phyloP scores from a whole-genome alignment of 2,797 vertebrate species.

The Acestrorhynchus altus region DNA sequence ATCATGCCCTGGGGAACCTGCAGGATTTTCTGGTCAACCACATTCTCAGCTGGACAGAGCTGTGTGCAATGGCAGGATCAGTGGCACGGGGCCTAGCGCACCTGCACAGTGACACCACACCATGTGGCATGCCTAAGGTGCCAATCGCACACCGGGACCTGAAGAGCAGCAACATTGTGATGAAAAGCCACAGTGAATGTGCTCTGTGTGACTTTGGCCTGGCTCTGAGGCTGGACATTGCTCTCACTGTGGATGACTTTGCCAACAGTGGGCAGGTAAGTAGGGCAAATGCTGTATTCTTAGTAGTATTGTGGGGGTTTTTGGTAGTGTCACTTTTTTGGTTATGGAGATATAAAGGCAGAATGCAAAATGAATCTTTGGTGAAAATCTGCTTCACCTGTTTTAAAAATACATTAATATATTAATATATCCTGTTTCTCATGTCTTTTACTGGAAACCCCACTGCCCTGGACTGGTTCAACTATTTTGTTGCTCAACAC shows the following conservation, averaged over 20 bases:
- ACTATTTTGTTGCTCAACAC: background rate
- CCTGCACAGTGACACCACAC: slow-evolving; percentile 85
- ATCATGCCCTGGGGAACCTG: slow-evolving; percentile 85
- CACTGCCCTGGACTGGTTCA: background rate
- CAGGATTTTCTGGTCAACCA: slow-evolving; percentile 85
- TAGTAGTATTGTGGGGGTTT: background rate
- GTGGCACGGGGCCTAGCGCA: slow-evolving; percentile 85
- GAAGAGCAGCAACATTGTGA: slow-evolving; percentile 89
- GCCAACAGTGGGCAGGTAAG: slow-evolving; percentile 90
- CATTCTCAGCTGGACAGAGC: slow-evolving; percentile 84
- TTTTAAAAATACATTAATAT: too few relatives aligned
- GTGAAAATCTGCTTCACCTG: background rate
- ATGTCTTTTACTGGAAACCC: too few relatives aligned
- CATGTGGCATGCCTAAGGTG: slow-evolving; percentile 77
- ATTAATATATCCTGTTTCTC: too few relatives aligned
- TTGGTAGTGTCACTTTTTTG: background rate
- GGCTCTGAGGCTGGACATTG: slow-evolving; percentile 82
- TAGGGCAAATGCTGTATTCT: background rate
- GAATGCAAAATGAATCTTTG: too few relatives aligned
- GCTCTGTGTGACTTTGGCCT: slow-evolving; percentile 89
- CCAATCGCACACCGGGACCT: slow-evolving; percentile 88
- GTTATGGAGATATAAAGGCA: too few relatives aligned
- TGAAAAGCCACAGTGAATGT: slow-evolving; percentile 82
- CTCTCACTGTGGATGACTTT: slow-evolving; percentile 85
- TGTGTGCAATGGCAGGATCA: slow-evolving; percentile 82